phyloP scores from a whole-genome alignment of 2,113 vertebrate genomes.

The Climacteris rufus region DNA sequence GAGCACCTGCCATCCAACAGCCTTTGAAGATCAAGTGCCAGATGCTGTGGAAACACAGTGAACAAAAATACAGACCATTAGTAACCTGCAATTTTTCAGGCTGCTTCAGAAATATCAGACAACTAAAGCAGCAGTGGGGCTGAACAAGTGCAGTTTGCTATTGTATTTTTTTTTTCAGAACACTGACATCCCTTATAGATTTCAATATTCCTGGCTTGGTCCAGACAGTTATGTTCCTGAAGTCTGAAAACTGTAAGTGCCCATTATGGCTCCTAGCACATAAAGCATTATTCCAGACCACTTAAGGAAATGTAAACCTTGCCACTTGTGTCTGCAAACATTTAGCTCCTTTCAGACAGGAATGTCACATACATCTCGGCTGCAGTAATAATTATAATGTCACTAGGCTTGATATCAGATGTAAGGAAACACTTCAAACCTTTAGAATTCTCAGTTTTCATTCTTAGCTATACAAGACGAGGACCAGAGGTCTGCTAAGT shows the following conservation, averaged over 20 bases:
- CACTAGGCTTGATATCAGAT: neutral
- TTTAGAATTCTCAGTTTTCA: neutral
- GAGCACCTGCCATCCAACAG: neutral
- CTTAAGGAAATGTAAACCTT: neutral
- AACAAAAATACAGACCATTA: neutral
- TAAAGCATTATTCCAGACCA: neutral
- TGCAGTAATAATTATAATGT: neutral
- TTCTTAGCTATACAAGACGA: neutral
- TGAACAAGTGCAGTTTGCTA: neutral
- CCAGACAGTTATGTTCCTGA: neutral
- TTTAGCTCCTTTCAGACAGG: neutral
- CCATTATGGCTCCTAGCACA: neutral
- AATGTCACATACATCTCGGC: neutral
- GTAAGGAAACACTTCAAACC: neutral
- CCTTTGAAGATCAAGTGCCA: neutral
- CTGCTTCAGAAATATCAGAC: neutral
- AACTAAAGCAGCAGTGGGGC: neutral
- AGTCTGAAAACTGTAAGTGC: neutral
- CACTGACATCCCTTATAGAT: neutral
- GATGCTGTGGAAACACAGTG: neutral
- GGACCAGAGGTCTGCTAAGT: neutral
- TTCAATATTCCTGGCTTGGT: neutral
- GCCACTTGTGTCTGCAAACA: neutral
- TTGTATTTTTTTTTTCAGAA: neutral
- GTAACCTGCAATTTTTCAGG: neutral